Evolutionary conservation across 2,888 invertebrate genomes (phyloP), one percentile per base, ranked within the genome.

Genomic region (Xylota segnis): DNA sequence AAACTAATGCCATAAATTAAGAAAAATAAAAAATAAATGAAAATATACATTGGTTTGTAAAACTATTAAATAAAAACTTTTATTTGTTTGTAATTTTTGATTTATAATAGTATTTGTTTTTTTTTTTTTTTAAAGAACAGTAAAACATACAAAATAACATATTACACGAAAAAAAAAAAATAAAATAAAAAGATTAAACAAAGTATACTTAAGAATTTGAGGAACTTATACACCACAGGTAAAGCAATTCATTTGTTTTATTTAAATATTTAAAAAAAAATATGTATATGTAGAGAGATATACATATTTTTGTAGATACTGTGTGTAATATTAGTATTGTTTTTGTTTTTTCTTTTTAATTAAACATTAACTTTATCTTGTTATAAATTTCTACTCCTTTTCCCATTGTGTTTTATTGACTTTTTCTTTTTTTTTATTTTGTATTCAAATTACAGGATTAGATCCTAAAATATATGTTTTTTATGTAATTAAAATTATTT

Each of bases 191-290:
- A 87, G 88, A 7, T 87, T 87, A 74, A 72, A 79, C 68, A 66
- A 81, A 70, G 68, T 75, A 79, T 79, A 84, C 63, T 71, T 86
- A 86, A 86, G 76, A 76, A 88, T 88, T 90, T 88, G 89, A 91
- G 91, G 91, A 91, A 91, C 91, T 91, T 90, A 89, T 90, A 90
- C 89, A 90, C 90, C 91, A 90, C 89, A 90, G 90, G 90, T 90
- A 90, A 90, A 90, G 89, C 89, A 90, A 89, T 89, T 89, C 88
- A 79, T 88, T 87, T 88, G 87, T 88, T 40, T 52, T 66, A 9
- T 78, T 56, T 63, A 43, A 68, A 65, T 54, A 63, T 74, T 66
- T 50, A 70, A 52, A 54, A 78, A 75, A 77, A 79, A 76, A 74
- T 61, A 71, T 79, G 76, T 79, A 79, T 66, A 79, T 32, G 47